These are phyloP conservation scores for Cryptosula pallasiana DNA, from an alignment of 2,888 invertebrate species.

Conservation along the genomic window DNA sequence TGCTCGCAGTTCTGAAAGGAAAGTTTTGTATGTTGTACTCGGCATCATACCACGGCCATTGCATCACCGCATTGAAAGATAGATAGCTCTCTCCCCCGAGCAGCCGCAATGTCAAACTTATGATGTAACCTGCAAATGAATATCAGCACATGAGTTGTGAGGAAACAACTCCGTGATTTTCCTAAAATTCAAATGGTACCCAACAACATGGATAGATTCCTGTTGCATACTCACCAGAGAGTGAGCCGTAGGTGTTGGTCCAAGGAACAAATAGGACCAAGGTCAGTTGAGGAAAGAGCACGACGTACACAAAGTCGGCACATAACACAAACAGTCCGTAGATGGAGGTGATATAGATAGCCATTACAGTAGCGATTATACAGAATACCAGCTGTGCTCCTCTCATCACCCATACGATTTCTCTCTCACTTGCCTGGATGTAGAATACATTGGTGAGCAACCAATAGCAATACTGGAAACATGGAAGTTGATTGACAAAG, in stretches of 20 bases:
- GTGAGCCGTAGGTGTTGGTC: constrained; percentile 95
- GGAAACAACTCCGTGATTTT: too few relatives aligned
- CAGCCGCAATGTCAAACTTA: constrained; percentile 43
- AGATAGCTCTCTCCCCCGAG: constrained; percentile 49
- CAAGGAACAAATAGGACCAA: constrained; percentile 87
- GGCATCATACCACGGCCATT: constrained; percentile 45
- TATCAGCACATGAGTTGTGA: too few relatives aligned
- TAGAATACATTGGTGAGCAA: not conserved
- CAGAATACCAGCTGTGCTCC: constrained; percentile 83
- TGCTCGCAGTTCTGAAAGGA: constrained; percentile 92
- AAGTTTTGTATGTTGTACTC: constrained; percentile 66
- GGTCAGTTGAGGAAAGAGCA: constrained; percentile 93
- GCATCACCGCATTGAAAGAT: constrained; percentile 41
- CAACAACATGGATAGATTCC: too few relatives aligned
- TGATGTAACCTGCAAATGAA: constrained; percentile 44
- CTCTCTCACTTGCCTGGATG: constrained; percentile 84
- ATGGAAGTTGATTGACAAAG: too few relatives aligned
- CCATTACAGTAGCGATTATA: constrained; percentile 87
- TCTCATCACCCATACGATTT: constrained; percentile 84
- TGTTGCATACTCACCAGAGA: constrained; percentile 57
- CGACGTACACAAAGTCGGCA: constrained; percentile 96
- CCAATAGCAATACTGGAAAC: not conserved
- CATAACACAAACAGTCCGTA: constrained; percentile 99
- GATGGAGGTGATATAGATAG: constrained; percentile 91
- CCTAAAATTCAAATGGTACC: too few relatives aligned